Evolutionary conservation across 1,140 invertebrate species (phyloP).

Genomic region (Cydia pomonella): DNA sequence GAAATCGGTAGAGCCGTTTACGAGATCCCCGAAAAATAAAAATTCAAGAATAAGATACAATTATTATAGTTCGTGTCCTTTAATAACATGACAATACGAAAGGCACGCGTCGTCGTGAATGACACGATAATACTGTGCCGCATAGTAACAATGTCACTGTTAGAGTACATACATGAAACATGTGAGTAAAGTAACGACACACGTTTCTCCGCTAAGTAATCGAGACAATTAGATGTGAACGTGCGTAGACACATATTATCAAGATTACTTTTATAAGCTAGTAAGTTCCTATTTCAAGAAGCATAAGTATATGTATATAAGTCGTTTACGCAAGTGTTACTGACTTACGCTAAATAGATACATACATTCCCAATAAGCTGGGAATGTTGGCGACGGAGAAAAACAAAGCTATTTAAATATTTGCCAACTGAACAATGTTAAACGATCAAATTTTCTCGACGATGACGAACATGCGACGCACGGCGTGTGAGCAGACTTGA

Average conservation of each 20-base stretch:
- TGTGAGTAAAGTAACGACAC: background rate
- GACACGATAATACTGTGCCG: too few relatives aligned
- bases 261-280: background rate
- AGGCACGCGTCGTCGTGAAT: too few relatives aligned
- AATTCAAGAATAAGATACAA: too few relatives aligned
- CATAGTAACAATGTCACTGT: background rate
- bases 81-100: too few relatives aligned
- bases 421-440: slow-evolving; percentile 36
- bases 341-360: background rate
- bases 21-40: too few relatives aligned
- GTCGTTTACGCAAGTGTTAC: slow-evolving; percentile 19
- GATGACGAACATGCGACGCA: slow-evolving; percentile 41
- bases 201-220: too few relatives aligned
- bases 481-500: slow-evolving; percentile 49
- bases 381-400: slow-evolving; percentile 4
- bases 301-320: background rate
- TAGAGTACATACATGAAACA: background rate
- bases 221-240: too few relatives aligned
- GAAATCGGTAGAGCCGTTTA: too few relatives aligned
- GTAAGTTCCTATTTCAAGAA: background rate
- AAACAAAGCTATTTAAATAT: slow-evolving; percentile 34
- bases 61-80: too few relatives aligned
- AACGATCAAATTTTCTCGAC: slow-evolving; percentile 36
- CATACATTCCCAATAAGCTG: slow-evolving; percentile 2
- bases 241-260: too few relatives aligned